Percentiles rank a stretch among this genome's conserved stretches.
These are phyloP conservation scores for Chamaea fasciata DNA, from an alignment of 2,113 vertebrate species.

Conservation along the genomic window DNA sequence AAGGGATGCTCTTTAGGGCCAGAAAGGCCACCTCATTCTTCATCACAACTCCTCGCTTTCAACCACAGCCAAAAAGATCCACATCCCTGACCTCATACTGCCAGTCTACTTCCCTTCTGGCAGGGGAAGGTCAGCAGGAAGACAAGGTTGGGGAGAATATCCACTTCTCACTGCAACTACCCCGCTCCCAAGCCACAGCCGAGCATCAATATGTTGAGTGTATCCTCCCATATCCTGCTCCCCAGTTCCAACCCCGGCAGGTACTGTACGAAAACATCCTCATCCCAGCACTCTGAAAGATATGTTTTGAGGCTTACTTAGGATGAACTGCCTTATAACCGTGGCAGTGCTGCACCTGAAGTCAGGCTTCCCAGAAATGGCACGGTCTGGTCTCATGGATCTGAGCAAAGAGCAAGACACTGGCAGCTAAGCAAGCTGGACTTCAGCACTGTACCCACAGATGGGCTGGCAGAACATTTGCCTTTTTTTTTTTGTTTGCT, in stretches of 20 bases:
- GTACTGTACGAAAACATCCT: accelerated
- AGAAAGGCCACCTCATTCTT: not conserved
- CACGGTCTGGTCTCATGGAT: not conserved
- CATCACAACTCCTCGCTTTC: not conserved
- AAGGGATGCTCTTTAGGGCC: not conserved
- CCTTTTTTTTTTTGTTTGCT: not conserved
- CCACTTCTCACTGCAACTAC: not conserved
- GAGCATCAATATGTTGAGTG: accelerated
- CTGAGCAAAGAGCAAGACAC: not conserved
- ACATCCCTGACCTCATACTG: not conserved
- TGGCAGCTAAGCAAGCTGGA: not conserved
- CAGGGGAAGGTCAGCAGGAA: not conserved
- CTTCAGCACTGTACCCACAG: not conserved
- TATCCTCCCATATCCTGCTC: not conserved
- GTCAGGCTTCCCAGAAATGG: not conserved
- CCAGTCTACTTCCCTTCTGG: not conserved
- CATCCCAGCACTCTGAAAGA: not conserved
- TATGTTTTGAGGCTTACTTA: not conserved
- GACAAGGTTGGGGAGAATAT: not conserved
- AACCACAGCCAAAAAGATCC: not conserved
- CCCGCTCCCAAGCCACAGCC: not conserved
- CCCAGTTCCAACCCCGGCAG: not conserved
- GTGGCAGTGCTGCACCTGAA: not conserved
- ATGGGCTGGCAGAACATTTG: not conserved
- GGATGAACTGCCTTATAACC: not conserved